Percentiles rank a stretch among this genome's conserved stretches.
phyloP scores from a whole-genome alignment of 2,888 invertebrate species.

The Diaprepes abbreviatus region DNA sequence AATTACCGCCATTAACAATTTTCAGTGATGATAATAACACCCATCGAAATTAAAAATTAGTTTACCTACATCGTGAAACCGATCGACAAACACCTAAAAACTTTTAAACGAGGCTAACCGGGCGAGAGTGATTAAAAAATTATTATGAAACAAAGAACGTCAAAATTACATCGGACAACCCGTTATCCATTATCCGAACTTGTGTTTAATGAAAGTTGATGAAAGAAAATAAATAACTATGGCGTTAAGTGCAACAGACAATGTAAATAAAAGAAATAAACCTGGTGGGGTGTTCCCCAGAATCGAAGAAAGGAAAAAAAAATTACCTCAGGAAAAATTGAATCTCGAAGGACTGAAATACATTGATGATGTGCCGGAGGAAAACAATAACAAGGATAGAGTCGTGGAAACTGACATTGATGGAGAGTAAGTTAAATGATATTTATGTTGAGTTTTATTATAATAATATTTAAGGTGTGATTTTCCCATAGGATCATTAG shows the following conservation, averaged over 20 bases:
- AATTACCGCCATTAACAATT: constrained; percentile 1
- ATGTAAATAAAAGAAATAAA: constrained; percentile 16
- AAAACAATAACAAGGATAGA: constrained; percentile 43
- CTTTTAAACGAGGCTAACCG: not conserved
- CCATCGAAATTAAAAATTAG: constrained; percentile 10
- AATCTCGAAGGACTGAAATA: constrained; percentile 38
- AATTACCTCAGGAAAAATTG: constrained; percentile 30
- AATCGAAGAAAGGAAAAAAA: constrained; percentile 17
- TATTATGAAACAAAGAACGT: constrained; percentile 23
- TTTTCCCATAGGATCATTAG: too few relatives aligned
- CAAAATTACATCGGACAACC: not conserved
- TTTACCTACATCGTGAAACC: not conserved
- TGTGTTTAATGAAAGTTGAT: not conserved
- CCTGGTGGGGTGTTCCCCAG: constrained; percentile 5
- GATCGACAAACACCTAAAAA: not conserved
- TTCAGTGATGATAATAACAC: not conserved
- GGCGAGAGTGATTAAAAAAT: constrained; percentile 4
- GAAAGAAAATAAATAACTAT: constrained; percentile 4
- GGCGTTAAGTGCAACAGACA: constrained; percentile 18
- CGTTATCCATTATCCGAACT: not conserved
- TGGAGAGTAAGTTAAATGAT: constrained; percentile 43
- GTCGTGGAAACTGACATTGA: constrained; percentile 36
- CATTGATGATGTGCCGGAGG: constrained; percentile 43
- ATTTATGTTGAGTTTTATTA: too few relatives aligned
- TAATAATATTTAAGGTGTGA: too few relatives aligned